phyloP scores from a whole-genome alignment of 2,888 invertebrate species.

The Heteromurus nitidus region DNA sequence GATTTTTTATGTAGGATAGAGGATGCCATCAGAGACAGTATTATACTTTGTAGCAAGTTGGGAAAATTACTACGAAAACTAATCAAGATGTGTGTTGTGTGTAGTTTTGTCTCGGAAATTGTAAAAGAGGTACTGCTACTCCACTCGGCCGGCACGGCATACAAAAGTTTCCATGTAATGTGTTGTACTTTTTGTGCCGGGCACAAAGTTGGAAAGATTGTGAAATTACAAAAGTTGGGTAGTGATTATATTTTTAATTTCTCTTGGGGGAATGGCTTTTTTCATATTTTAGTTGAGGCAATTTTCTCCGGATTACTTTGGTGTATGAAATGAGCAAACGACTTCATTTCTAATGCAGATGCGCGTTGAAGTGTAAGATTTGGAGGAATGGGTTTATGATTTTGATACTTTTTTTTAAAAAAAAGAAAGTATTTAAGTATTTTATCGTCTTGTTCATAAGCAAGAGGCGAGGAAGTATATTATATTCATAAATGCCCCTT shows the following conservation, averaged over 20 bases:
- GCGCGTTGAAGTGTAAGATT: constrained; percentile 15
- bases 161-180: constrained; percentile 15
- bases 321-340: not conserved
- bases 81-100: constrained; percentile 30
- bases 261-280: constrained; percentile 50
- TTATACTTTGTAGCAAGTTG: constrained; percentile 18
- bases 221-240: constrained; percentile 50
- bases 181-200: constrained; percentile 6
- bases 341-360: not conserved
- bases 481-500: too few relatives aligned
- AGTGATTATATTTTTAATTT: constrained; percentile 59
- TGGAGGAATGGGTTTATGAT: constrained; percentile 14
- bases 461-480: not conserved
- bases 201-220: not conserved
- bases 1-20: not conserved
- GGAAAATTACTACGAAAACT: constrained; percentile 35
- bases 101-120: constrained; percentile 7
- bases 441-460: not conserved
- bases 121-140: too few relatives aligned
- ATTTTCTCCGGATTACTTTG: constrained; percentile 14
- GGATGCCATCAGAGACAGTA: constrained; percentile 9
- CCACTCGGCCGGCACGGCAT: too few relatives aligned
- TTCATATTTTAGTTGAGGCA: constrained; percentile 3
- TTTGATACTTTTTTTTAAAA: not conserved
- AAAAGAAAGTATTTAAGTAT: too few relatives aligned